Conservation (phyloP, 2,797 vertebrate species). For the Mycteria americana region DNA sequence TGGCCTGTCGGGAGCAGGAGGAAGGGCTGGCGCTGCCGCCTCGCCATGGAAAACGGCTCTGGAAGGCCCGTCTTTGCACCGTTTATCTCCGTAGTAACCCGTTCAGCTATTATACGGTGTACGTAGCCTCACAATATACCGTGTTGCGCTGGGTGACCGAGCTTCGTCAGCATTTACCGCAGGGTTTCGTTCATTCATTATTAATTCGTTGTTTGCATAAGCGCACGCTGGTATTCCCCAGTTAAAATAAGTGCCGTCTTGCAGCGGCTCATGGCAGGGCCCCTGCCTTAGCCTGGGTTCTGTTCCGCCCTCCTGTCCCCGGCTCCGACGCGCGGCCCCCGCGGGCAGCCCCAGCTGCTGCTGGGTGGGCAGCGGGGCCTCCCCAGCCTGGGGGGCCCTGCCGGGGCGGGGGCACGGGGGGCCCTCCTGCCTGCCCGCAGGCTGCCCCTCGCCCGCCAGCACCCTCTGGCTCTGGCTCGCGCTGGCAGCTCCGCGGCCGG, state of each 20-base stretch:
- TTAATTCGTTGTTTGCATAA: neutral
- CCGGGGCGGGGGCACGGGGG: neutral
- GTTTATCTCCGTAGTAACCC: neutral
- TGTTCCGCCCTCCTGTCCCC: neutral
- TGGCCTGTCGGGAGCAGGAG: rapidly evolving
- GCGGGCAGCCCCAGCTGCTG: neutral
- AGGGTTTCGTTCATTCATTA: neutral
- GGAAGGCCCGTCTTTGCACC: neutral
- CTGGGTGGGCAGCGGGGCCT: neutral
- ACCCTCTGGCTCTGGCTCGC: neutral
- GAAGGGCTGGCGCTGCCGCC: neutral
- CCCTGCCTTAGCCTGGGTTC: neutral
- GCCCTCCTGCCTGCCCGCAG: neutral
- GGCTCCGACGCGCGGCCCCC: rapidly evolving
- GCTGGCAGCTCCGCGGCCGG: rapidly evolving
- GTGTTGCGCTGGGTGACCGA: neutral
- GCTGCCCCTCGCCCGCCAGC: neutral
- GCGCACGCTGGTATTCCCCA: neutral
- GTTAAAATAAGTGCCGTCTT: neutral
- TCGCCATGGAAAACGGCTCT: neutral
- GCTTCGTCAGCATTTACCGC: neutral
- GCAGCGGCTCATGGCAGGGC: neutral
- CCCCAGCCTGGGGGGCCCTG: neutral
- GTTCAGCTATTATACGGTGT: rapidly evolving
- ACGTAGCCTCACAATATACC: rapidly evolving